A percentile compares a stretch with the other conserved stretches of the same genome.
These are phyloP conservation scores for Geothlypis trichas DNA, from an alignment of 2,113 vertebrate genomes.

Conservation along the genomic window DNA sequence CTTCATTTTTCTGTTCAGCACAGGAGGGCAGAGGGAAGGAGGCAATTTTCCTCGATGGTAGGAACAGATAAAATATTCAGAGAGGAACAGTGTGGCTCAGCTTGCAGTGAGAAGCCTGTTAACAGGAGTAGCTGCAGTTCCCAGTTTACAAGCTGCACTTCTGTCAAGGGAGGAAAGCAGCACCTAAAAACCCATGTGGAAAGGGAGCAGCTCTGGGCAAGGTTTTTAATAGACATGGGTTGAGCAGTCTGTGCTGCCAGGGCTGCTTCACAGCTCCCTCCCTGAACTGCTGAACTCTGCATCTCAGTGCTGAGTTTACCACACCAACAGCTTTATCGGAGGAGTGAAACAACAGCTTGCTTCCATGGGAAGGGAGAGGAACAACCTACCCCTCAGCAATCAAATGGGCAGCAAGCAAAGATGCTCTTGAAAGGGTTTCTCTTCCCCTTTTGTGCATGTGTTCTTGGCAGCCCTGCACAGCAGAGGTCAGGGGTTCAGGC, in stretches of 20 bases:
- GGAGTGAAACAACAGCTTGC: constrained; percentile 27
- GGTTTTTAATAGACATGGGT: background rate
- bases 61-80: background rate
- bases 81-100: background rate
- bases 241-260: background rate
- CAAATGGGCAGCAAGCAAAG: background rate
- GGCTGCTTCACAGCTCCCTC: background rate
- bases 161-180: background rate
- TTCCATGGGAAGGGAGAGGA: background rate
- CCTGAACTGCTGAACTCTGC: background rate
- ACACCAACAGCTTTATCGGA: background rate
- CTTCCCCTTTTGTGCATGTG: background rate
- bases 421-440: background rate
- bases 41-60: background rate
- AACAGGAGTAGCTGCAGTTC: background rate
- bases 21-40: background rate
- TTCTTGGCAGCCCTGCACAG: background rate
- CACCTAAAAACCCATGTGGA: background rate
- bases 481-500: background rate
- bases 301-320: background rate
- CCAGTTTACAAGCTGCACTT: background rate
- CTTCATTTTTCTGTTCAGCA: background rate
- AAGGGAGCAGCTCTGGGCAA: background rate
- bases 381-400: background rate
- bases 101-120: background rate